These are phyloP conservation scores for Macaca nemestrina DNA, from an alignment of 2,113 vertebrate species.

Conservation along the genomic window DNA sequence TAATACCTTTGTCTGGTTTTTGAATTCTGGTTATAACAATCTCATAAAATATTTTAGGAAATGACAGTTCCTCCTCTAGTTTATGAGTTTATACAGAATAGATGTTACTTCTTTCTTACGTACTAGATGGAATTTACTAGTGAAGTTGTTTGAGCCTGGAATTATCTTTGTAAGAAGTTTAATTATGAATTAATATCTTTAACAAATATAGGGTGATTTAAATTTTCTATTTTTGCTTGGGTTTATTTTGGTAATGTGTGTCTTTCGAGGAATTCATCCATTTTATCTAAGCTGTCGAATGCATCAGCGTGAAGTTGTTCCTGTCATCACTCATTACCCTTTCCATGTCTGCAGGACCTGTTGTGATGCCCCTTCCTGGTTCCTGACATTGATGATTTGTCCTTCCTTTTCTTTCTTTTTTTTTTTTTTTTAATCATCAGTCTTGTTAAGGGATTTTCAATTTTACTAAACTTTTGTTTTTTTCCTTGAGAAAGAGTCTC, in stretches of 20 bases:
- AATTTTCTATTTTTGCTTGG: background rate
- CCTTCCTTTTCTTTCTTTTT: no score
- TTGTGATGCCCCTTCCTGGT: background rate
- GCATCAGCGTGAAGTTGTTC: no score
- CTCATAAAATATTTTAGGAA: background rate
- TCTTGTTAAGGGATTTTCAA: background rate
- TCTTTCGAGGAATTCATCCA: background rate
- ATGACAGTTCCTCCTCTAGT: background rate
- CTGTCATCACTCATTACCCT: accelerated
- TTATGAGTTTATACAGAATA: background rate
- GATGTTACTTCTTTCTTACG: background rate
- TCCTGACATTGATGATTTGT: background rate
- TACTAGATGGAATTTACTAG: background rate
- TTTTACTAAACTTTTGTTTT: background rate
- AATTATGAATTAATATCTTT: background rate
- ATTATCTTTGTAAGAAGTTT: background rate
- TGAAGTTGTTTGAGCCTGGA: background rate
- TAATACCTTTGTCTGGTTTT: background rate
- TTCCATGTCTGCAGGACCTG: background rate
- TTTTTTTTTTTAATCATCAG: background rate
- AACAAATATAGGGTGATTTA: background rate
- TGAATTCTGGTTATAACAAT: background rate
- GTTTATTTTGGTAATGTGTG: background rate
- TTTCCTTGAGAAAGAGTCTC: no score
- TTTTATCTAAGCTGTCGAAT: background rate